Evolutionary conservation across 2,888 invertebrate species (phyloP).

Genomic region (Dichetophora obliterata): DNA sequence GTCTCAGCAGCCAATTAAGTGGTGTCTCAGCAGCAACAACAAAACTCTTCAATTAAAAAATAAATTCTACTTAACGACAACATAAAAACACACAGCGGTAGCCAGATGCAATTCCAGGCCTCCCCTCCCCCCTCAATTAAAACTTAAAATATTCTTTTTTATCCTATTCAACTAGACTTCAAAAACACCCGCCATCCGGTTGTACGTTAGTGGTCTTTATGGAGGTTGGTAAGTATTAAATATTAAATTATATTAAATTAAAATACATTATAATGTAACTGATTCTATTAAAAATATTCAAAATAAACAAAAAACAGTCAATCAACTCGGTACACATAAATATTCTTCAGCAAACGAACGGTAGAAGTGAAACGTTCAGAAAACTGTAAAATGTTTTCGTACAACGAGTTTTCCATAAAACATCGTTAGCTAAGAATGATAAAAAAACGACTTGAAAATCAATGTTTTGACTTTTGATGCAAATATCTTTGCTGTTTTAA

Average conservation of each 20-base stretch:
- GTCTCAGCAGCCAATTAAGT: conserved; percentile 80
- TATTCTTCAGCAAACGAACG: neutral
- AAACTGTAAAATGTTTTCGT: no score
- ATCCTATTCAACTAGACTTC: conserved; percentile 15
- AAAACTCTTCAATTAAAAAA: conserved; percentile 13
- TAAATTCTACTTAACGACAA: conserved; percentile 5
- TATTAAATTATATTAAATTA: conserved; percentile 30
- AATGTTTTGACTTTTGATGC: no score
- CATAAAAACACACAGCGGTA: neutral
- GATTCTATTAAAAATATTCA: conserved; percentile 20
- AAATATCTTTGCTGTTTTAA: no score
- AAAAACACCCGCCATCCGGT: neutral
- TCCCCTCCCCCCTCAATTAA: neutral
- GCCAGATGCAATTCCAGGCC: conserved; percentile 21
- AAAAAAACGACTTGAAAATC: no score
- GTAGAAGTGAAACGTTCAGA: no score
- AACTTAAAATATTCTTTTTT: neutral
- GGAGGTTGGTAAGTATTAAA: conserved; percentile 29
- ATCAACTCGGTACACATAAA: neutral
- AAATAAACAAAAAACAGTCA: conserved; percentile 10
- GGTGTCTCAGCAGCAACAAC: conserved; percentile 41
- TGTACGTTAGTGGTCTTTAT: conserved; percentile 17
- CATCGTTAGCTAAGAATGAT: no score
- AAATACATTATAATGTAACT: conserved; percentile 27
- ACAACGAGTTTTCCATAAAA: no score